phyloP scores from a whole-genome alignment of 2,888 invertebrate species.

The Plebejus melissa region DNA sequence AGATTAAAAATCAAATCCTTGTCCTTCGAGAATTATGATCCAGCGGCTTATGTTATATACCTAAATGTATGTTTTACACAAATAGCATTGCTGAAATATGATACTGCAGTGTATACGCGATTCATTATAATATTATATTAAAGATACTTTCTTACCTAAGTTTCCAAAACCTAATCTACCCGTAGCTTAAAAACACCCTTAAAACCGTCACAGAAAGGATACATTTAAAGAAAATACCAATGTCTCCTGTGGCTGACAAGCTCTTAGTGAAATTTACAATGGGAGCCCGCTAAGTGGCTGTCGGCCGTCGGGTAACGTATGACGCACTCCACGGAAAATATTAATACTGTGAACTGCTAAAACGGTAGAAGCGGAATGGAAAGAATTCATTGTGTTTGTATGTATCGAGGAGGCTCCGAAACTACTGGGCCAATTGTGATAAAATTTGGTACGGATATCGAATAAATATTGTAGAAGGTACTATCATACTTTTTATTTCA shows the following conservation, averaged over 20 bases:
- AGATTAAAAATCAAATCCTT: too few species aligned
- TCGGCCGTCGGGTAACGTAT: slow-evolving; percentile 51
- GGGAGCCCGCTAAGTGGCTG: slow-evolving; percentile 62
- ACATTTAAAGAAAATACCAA: slow-evolving; percentile 54
- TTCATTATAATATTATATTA: too few species aligned
- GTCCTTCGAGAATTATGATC: too few species aligned
- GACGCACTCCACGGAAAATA: slow-evolving; percentile 53
- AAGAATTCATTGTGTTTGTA: background rate
- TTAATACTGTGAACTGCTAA: slow-evolving; percentile 33
- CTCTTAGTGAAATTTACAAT: slow-evolving; percentile 74
- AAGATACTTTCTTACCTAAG: too few species aligned
- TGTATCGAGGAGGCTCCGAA: background rate
- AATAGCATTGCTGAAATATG: too few species aligned
- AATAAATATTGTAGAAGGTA: background rate
- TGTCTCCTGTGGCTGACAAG: slow-evolving; percentile 55
- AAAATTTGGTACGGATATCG: background rate
- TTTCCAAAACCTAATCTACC: background rate
- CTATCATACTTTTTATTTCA: background rate
- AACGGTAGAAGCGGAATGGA: background rate
- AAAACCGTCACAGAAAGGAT: slow-evolving; percentile 28
- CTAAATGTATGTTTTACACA: too few species aligned
- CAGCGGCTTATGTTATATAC: too few species aligned
- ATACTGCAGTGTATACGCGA: too few species aligned
- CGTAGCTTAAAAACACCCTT: background rate
- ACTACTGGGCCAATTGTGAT: background rate